phyloP scores from a whole-genome alignment of 2,113 vertebrate species.

The Struthidea cinerea region DNA sequence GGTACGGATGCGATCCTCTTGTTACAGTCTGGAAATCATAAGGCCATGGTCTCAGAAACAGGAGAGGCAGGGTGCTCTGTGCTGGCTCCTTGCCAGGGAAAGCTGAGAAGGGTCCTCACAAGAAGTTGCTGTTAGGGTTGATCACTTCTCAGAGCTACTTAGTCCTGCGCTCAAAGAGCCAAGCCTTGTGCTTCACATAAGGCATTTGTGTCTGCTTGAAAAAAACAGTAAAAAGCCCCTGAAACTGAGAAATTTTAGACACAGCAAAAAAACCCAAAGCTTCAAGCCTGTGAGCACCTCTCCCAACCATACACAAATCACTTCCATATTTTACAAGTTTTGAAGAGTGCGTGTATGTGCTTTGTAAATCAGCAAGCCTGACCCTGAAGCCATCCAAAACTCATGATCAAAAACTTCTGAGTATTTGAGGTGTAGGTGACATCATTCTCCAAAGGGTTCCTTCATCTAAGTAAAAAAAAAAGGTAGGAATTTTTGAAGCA shows the following conservation, averaged over 20 bases:
- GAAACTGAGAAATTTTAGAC: not conserved
- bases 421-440: not conserved
- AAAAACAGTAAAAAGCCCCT: not conserved
- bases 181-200: not conserved
- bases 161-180: not conserved
- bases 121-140: not conserved
- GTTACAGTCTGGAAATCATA: not conserved
- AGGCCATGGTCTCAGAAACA: not conserved
- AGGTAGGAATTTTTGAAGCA: not conserved
- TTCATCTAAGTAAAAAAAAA: not conserved
- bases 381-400: conserved; percentile 39
- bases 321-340: conserved; percentile 22
- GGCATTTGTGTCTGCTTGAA: not conserved
- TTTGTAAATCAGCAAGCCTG: conserved; percentile 17
- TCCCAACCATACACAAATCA: not conserved
- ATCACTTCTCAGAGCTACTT: not conserved
- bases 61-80: not conserved
- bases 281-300: not conserved
- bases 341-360: not conserved
- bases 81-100: not conserved
- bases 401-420: conserved; percentile 25
- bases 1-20: not conserved
- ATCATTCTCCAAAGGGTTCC: conserved; percentile 15
- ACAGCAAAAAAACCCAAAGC: not conserved
- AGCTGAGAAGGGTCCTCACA: not conserved